Evolutionary conservation across 2,113 vertebrate genomes (phyloP), one percentile per base, ranked within the genome.

Genomic region (Tichodroma muraria): DNA sequence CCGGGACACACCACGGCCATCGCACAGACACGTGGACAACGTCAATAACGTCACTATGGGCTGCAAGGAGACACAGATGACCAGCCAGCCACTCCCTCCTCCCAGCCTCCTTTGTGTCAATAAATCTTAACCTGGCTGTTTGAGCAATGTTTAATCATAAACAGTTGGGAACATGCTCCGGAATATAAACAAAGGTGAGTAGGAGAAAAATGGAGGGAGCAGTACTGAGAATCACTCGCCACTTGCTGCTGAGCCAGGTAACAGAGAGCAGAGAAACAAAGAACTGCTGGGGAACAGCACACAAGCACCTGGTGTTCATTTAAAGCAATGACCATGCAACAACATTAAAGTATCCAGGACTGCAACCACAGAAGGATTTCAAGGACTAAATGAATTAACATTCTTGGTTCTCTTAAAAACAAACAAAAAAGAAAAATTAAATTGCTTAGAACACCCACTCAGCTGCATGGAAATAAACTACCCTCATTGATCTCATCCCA

Each of bases 131-230:
- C 47, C 57, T 3, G 64, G 56, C 90, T 97, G 95, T 97, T 82
- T 97, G 95, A 91, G 87, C 91, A 95, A 80, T 13, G 96, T 95
- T 97, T 97, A 96, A 96, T 97, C 89, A 97, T 95, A 94, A 96
- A 97, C 53, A 95, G 93, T 76, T 78, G 40, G 17, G 86, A 90
- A 90, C 28, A 42, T 52, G 61, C 87, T 89, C 63, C 33, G 87
- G 64, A 91, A 89, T 37, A 88, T 52, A 84, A 88, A 94, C 91
- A 92, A 87, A 69, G 42, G 71, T 60, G 90, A 85, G 83, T 17
- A 89, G 73, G 54, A 90, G 38, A 65, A 89, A 81, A 81, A 76
- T 1, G 8, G 24, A 57, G 82, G 88, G 45, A 30, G 79, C 64
- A 30, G 28, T 37, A 57, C 40, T 0, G 0, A 81, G 38, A 85